Conservation (phyloP, 2,113 vertebrate species). For the Tychaedon coryphoeus region DNA sequence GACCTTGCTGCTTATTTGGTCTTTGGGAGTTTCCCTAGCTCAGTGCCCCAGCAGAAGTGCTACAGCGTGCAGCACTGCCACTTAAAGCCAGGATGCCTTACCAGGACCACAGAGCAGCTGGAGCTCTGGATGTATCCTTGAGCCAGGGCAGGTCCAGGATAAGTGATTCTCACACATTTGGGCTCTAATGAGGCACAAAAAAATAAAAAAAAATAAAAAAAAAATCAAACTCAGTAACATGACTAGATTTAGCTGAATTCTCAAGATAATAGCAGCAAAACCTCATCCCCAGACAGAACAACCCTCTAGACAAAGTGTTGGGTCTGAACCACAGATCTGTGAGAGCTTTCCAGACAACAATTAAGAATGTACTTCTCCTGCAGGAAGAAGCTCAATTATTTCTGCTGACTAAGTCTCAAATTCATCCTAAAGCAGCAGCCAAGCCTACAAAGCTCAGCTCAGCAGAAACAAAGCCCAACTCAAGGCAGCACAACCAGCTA, state of each 20-base stretch:
- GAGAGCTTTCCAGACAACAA: background rate
- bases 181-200: background rate
- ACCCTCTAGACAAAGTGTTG: background rate
- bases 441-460: background rate
- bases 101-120: background rate
- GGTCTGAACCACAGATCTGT: background rate
- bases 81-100: background rate
- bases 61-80: rapidly evolving
- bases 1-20: background rate
- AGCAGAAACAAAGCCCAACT: background rate
- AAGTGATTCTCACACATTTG: background rate
- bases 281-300: background rate
- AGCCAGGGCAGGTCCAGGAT: background rate
- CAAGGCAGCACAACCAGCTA: background rate
- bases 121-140: background rate
- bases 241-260: background rate
- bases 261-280: background rate
- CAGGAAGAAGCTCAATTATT: background rate
- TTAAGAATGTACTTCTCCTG: background rate
- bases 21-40: background rate
- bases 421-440: background rate
- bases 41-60: background rate
- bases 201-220: too few species aligned
- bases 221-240: background rate
- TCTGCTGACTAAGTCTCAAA: background rate